phyloP scores from a whole-genome alignment of 2,113 vertebrate genomes.

The Gorilla gorilla region DNA sequence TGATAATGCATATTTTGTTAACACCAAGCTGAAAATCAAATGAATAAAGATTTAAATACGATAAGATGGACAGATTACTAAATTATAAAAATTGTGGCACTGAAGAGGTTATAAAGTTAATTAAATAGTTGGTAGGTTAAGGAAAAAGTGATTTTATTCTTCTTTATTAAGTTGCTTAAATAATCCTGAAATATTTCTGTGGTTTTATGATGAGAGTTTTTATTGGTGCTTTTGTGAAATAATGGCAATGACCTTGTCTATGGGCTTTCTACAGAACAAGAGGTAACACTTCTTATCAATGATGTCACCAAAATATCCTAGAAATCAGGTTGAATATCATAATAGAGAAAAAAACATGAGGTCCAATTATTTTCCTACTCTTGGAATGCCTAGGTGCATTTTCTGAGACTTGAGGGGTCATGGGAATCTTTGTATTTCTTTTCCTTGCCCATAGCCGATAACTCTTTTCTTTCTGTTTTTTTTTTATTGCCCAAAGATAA shows the following conservation, averaged over 20 bases:
- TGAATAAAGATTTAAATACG: background rate
- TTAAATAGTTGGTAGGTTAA: background rate
- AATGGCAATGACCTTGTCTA: background rate
- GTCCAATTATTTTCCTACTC: background rate
- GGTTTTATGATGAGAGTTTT: slow-evolving; percentile 1
- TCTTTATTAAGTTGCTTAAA: background rate
- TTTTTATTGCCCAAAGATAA: slow-evolving; percentile 7
- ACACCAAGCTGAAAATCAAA: background rate
- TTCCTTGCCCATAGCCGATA: background rate
- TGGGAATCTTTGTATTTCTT: background rate
- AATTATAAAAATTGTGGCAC: background rate
- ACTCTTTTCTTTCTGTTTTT: background rate
- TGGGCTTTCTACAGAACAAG: background rate
- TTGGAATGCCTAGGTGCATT: background rate
- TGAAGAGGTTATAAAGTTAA: background rate
- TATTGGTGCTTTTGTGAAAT: background rate
- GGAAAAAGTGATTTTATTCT: background rate
- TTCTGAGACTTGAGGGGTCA: background rate
- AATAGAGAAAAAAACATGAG: background rate
- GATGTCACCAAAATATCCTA: background rate
- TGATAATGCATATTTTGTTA: background rate
- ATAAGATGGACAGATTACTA: background rate
- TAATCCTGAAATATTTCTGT: background rate
- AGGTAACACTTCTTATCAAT: background rate
- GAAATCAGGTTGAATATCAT: background rate